Evolutionary conservation across 2,113 vertebrate species (phyloP).

Genomic region (Sphyrna mokarran): DNA sequence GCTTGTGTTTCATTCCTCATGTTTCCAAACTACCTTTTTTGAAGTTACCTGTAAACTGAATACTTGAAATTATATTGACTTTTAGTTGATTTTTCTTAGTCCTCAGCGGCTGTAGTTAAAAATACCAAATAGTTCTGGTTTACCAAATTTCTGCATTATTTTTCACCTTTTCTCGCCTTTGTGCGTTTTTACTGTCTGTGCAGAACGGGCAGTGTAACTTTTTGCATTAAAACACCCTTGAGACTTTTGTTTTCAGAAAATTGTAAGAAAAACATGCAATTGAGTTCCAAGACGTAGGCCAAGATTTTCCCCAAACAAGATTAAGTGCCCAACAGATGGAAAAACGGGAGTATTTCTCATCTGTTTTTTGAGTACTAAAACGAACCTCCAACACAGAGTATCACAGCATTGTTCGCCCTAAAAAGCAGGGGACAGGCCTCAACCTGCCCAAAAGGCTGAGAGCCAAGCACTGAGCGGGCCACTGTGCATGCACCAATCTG

Average conservation of each 20-base stretch:
- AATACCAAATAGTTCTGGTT: neutral
- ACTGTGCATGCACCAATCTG: no score
- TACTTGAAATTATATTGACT: constrained; percentile 20
- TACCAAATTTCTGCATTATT: neutral
- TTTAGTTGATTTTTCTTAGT: neutral
- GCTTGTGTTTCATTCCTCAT: neutral
- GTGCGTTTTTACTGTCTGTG: neutral
- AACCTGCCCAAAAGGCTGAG: no score
- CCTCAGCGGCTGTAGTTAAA: neutral
- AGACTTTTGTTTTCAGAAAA: neutral
- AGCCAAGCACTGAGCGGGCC: no score
- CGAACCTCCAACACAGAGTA: no score
- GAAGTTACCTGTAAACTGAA: constrained; percentile 9
- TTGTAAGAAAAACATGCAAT: neutral
- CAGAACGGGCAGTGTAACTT: neutral
- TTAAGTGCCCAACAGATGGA: no score
- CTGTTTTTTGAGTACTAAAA: no score
- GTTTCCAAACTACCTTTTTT: neutral
- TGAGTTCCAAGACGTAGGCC: neutral
- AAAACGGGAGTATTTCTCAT: no score
- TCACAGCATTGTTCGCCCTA: no score
- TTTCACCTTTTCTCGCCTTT: neutral
- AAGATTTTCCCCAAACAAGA: no score
- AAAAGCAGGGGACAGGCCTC: no score
- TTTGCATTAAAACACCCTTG: neutral